Percentiles rank a stretch among this genome's conserved stretches.
phyloP scores from a whole-genome alignment of 2,113 vertebrate genomes.

The Platichthys stellatus region DNA sequence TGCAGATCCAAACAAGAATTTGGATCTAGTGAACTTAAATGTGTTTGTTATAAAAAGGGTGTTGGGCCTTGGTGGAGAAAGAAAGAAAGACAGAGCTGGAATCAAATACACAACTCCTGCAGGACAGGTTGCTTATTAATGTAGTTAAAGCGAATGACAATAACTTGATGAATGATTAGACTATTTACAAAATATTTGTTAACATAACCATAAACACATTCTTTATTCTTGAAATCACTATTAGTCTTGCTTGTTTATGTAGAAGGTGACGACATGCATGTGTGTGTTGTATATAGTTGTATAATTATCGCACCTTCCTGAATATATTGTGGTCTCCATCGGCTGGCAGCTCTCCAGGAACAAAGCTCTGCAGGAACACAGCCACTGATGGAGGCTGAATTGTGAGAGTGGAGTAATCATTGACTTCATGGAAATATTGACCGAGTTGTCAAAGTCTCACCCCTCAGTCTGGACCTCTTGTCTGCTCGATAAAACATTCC shows the following conservation, averaged over 20 bases:
- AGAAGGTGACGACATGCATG: too few relatives aligned
- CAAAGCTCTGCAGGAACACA: conserved; percentile 40
- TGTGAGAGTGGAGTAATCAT: conserved; percentile 52
- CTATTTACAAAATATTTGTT: not conserved
- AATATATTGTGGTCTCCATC: conserved; percentile 13
- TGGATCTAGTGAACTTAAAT: not conserved
- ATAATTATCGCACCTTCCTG: not conserved
- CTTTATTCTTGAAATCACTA: not conserved
- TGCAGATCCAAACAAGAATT: not conserved
- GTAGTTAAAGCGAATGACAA: not conserved
- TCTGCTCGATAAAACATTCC: conserved; percentile 68
- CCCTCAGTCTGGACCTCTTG: conserved; percentile 48
- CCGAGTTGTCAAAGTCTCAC: conserved; percentile 56
- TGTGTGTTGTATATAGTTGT: not conserved
- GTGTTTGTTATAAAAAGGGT: not conserved
- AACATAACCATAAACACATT: not conserved
- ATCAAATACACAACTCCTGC: too few relatives aligned
- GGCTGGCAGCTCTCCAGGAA: conserved; percentile 30
- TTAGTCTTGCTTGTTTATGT: too few relatives aligned
- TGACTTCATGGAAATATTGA: conserved; percentile 72
- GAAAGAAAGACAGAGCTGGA: too few relatives aligned
- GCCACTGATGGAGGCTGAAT: conserved; percentile 25
- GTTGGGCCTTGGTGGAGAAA: too few relatives aligned
- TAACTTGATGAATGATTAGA: not conserved
- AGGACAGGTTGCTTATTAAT: not conserved